Conservation (phyloP, 1,140 invertebrate genomes). For the Ptiloglossa arizonensis region DNA sequence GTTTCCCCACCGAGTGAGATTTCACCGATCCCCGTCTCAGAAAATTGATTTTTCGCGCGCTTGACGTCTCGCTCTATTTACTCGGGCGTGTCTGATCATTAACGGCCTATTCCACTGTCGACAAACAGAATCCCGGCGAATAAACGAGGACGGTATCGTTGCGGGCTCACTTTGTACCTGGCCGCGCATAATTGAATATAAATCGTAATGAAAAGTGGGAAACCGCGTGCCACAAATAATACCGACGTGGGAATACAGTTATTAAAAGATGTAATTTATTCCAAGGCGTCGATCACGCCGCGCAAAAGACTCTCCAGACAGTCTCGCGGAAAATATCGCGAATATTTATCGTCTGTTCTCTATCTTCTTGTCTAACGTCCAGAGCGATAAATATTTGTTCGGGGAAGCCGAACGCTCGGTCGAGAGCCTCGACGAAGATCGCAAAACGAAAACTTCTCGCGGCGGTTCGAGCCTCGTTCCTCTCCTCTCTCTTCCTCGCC, state of each 20-base stretch:
- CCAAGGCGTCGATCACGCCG: background rate
- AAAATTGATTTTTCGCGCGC: background rate
- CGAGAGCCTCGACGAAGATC: no score
- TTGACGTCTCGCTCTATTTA: no score
- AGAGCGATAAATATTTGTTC: background rate
- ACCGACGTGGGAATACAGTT: background rate
- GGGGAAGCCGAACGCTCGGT: background rate
- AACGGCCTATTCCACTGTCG: background rate
- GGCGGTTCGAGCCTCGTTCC: background rate
- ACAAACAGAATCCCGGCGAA: no score
- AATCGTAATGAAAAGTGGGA: background rate
- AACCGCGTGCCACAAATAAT: no score
- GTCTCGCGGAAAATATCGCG: background rate
- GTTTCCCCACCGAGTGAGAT: no score
- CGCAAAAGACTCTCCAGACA: background rate
- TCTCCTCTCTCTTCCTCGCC: no score
- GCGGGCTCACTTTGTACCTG: no score
- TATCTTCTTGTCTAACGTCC: background rate
- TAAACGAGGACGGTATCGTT: background rate
- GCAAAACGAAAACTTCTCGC: no score
- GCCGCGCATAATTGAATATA: background rate
- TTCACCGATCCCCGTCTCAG: background rate
- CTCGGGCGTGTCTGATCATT: constrained; percentile 16
- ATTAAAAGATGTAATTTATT: constrained; percentile 4
- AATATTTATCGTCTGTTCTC: background rate